Evolutionary conservation across 2,888 invertebrate genomes (phyloP), one percentile per base, ranked within the genome.

Genomic region (Flexamia atlantica): DNA sequence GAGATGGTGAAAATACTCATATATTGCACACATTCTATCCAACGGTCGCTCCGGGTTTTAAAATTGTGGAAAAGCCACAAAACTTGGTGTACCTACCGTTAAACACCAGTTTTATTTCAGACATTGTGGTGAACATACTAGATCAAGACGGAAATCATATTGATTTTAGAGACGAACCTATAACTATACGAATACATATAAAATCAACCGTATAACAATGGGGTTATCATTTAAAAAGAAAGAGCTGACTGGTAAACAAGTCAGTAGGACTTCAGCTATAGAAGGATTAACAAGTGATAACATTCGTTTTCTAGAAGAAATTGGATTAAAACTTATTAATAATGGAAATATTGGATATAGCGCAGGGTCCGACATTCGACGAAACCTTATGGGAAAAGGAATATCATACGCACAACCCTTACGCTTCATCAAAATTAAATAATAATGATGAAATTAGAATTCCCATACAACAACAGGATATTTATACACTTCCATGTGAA

Each of bases 21-120:
- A 89, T 87, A 1, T 87, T 90, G 80, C 88, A 89, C 84, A 42
- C 40, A 20, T 72, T 72, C 17, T 72, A 28, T 20, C 72, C 72
- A 1, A n/a, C 14, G 1, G 79, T 28, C 1, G 25, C 28, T 7
- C 79, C 57, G 10, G 79, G 79, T 23, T 79, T 30, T 79, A 79
- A 79, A 79, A 79, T 79, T 30, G 28, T 79, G 2, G 42, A 40
- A 14, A 5, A 4, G 20, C 72, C 72, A 1, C 20, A 7, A 3
- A 40, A 25, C 3, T 7, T 68, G 1, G 7, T 72, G n/a, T 72
- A 72, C 23, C 42, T 72, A 40, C 72, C 72, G 10, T 40, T 72
- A 9, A 36, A n/a, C 72, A 23, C 3, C n/a, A n/a, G n/a, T 40
- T 42, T 20, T 4, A 72, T 40, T 5, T 14, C 42, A 5, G 20